These are phyloP conservation scores for Circaetus gallicus DNA, from an alignment of 2,113 vertebrate species.

Conservation along the genomic window DNA sequence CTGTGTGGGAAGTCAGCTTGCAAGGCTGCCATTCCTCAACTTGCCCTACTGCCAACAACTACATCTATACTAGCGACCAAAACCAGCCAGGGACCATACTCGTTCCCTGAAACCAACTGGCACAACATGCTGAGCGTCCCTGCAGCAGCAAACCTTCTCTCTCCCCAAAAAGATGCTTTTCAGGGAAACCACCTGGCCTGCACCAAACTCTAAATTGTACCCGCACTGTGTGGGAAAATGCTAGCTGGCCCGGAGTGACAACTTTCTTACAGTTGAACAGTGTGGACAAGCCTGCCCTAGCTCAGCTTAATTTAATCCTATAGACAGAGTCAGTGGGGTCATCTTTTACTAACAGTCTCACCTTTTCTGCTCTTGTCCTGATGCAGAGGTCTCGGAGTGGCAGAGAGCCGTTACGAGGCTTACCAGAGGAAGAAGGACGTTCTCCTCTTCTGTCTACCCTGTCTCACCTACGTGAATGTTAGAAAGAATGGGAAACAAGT, in stretches of 20 bases:
- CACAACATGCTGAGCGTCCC: background rate
- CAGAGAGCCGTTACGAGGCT: background rate
- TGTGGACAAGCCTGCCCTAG: background rate
- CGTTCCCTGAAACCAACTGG: background rate
- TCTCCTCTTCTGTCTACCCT: background rate
- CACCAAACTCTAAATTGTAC: background rate
- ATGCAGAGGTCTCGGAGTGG: background rate
- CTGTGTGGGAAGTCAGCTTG: background rate
- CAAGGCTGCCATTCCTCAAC: background rate
- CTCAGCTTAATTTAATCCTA: background rate
- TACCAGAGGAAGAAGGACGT: background rate
- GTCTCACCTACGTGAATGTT: background rate
- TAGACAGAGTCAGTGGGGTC: background rate
- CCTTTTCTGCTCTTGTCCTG: background rate
- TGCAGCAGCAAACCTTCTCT: background rate
- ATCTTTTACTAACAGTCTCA: background rate
- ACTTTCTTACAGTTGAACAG: background rate
- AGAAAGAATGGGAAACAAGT: background rate
- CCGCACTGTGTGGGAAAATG: background rate
- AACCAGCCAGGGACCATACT: background rate
- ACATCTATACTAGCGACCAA: background rate
- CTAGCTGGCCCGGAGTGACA: background rate
- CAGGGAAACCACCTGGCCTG: background rate
- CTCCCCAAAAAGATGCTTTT: background rate
- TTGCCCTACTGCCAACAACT: background rate